Evolutionary conservation across 2,113 vertebrate genomes (phyloP).

Genomic region (Phocoena phocoena): DNA sequence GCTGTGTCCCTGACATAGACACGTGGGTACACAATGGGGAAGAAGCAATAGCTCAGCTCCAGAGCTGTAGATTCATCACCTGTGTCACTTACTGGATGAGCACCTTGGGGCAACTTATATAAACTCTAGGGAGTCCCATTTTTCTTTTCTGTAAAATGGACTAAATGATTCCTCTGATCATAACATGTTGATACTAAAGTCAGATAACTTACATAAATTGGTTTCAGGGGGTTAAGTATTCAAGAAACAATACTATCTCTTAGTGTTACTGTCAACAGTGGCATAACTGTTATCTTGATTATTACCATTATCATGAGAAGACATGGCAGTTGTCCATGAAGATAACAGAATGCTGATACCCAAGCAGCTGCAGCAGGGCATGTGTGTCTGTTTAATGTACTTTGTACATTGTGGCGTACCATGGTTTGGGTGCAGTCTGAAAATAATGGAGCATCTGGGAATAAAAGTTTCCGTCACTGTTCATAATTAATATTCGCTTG

Average conservation of each 20-base stretch:
- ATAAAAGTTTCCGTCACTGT: background rate
- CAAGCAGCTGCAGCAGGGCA: background rate
- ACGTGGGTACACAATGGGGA: fast-evolving
- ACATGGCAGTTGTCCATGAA: fast-evolving
- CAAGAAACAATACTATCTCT: background rate
- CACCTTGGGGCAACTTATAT: background rate
- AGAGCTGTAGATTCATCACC: background rate
- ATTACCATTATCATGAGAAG: background rate
- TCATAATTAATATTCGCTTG: background rate
- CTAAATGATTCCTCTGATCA: background rate
- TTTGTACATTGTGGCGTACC: fast-evolving
- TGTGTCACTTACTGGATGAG: background rate
- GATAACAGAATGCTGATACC: background rate
- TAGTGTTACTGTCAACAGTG: fast-evolving
- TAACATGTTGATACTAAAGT: background rate
- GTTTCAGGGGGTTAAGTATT: background rate
- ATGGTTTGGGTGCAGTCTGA: background rate
- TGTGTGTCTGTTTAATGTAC: fast-evolving
- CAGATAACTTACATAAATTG: background rate
- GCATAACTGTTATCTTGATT: fast-evolving
- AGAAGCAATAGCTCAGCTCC: background rate
- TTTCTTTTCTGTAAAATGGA: background rate
- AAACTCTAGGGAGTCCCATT: background rate
- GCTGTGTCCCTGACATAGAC: background rate
- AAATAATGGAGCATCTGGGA: background rate